Percentiles rank a stretch among this genome's conserved stretches.
phyloP scores from a whole-genome alignment of 2,888 invertebrate species.

The Lamellibrachia columna region DNA sequence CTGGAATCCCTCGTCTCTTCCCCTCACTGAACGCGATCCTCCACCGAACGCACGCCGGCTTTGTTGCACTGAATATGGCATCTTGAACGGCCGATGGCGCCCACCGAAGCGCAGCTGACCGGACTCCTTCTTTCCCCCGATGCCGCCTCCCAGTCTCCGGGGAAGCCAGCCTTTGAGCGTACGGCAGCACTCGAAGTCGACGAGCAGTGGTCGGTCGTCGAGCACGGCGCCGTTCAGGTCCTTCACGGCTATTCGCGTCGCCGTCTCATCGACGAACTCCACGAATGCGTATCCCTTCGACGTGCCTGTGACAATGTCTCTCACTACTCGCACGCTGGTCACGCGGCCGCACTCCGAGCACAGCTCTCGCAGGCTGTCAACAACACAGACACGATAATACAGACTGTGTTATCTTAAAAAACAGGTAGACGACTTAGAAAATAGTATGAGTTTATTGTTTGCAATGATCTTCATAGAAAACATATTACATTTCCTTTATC shows the following conservation, averaged over 20 bases:
- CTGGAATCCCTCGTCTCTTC: not conserved
- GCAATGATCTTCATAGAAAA: no score
- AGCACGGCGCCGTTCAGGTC: conserved; percentile 73
- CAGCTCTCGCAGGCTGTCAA: not conserved
- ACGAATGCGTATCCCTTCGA: conserved; percentile 87
- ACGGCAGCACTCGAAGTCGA: conserved; percentile 81
- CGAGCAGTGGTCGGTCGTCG: conserved; percentile 77
- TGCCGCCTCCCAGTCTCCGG: conserved; percentile 85
- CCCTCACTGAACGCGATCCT: not conserved
- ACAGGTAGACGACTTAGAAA: no score
- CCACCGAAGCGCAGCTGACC: conserved; percentile 90
- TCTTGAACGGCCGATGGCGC: conserved; percentile 78
- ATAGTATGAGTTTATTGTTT: no score
- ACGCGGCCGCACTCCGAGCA: conserved; percentile 11
- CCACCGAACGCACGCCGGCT: not conserved
- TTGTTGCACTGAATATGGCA: conserved; percentile 36
- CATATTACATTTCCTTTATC: no score
- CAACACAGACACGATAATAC: not conserved
- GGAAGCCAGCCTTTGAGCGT: conserved; percentile 81
- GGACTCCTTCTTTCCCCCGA: conserved; percentile 85
- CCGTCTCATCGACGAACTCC: conserved; percentile 76
- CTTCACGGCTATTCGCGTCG: conserved; percentile 74
- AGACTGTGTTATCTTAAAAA: not conserved
- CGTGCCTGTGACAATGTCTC: conserved; percentile 84
- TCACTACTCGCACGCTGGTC: conserved; percentile 72